These are phyloP conservation scores for Etheostoma spectabile DNA, from an alignment of 2,113 vertebrate species.

Conservation along the genomic window DNA sequence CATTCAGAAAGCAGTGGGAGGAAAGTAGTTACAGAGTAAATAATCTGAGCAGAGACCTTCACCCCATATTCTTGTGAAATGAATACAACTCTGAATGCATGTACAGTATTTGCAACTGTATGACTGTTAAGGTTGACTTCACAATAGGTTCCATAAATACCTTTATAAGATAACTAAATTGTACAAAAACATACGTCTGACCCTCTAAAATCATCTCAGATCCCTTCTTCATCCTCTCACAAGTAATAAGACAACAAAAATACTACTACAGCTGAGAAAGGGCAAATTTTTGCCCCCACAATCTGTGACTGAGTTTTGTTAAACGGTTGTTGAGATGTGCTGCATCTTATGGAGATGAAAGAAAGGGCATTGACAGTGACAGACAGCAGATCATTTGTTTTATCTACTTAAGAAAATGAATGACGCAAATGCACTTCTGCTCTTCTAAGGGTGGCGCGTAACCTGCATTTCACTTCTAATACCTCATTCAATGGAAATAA, in stretches of 20 bases:
- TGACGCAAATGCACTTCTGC: not conserved
- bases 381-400: slow-evolving; percentile 30
- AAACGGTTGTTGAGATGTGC: not conserved
- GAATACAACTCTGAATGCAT: not conserved
- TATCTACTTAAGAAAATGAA: slow-evolving; percentile 41
- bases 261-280: not conserved
- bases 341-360: slow-evolving; percentile 17
- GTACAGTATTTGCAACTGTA: not conserved
- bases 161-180: not conserved
- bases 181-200: not conserved
- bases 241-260: not conserved
- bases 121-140: not conserved
- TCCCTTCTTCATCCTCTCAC: not conserved
- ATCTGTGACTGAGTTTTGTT: slow-evolving; percentile 10
- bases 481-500: slow-evolving; percentile 7
- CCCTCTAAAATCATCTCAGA: slow-evolving; percentile 3
- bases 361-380: slow-evolving; percentile 25
- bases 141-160: slow-evolving; percentile 5
- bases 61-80: slow-evolving; percentile 5
- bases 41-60: slow-evolving; percentile 20
- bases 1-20: slow-evolving; percentile 18
- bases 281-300: not conserved
- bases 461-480: slow-evolving; percentile 32
- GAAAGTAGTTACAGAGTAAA: slow-evolving; percentile 31
- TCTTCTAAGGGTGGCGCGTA: slow-evolving; percentile 4